A percentile compares a stretch with the other conserved stretches of the same genome.
Evolutionary conservation across 2,888 invertebrate species (phyloP).

Genomic region (Macrosiphum euphorbiae): DNA sequence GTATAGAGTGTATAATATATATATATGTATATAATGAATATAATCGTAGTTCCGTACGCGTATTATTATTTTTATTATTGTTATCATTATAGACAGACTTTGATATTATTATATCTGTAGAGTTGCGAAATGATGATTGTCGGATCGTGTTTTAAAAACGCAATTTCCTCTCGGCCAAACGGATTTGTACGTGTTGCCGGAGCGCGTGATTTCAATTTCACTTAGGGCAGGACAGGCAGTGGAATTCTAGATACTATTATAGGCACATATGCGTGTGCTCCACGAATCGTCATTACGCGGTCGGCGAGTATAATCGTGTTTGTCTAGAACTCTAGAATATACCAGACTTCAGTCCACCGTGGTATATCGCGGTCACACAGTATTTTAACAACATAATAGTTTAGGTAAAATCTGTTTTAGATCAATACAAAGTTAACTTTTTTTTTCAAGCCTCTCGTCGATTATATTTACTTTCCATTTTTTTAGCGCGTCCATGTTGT

Average conservation of each 20-base stretch:
- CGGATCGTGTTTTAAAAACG: constrained; percentile 29
- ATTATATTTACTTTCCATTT: no score
- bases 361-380: neutral
- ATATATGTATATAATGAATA: neutral
- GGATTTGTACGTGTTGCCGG: neutral
- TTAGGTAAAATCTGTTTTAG: neutral
- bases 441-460: no score
- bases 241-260: neutral
- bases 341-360: neutral
- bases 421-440: neutral
- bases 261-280: neutral
- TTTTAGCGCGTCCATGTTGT: no score
- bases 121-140: neutral
- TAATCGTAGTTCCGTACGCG: neutral
- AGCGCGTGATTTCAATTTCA: constrained; percentile 41
- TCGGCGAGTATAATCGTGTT: neutral
- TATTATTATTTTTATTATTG: neutral
- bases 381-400: neutral
- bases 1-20: neutral
- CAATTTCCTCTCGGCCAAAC: constrained; percentile 16
- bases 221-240: neutral
- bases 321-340: neutral
- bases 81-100: neutral
- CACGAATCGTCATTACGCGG: neutral
- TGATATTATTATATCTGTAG: neutral